Conservation (phyloP, 1,140 invertebrate species). For the Amyelois transitella region DNA sequence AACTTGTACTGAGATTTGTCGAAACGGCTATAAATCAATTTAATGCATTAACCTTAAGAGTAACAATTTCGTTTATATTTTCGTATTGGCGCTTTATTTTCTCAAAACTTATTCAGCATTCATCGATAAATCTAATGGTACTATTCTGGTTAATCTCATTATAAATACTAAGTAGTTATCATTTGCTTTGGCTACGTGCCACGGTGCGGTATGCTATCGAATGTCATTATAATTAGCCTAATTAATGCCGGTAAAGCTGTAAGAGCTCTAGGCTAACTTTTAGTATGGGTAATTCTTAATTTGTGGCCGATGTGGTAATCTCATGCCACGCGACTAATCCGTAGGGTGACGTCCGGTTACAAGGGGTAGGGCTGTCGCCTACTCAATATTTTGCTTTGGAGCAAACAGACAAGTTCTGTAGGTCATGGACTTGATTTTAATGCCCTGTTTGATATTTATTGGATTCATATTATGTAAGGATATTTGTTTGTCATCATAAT, state of each 20-base stretch:
- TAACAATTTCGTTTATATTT: background rate
- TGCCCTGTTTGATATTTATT: no score
- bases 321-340: slow-evolving; percentile 71
- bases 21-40: no score
- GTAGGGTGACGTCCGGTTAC: slow-evolving; percentile 67
- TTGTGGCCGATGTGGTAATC: slow-evolving; percentile 72
- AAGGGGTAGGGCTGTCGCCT: slow-evolving; percentile 51
- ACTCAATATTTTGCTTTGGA: slow-evolving; percentile 2
- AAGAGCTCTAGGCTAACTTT: background rate
- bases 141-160: background rate
- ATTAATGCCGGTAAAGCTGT: background rate
- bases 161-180: background rate
- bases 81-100: no score
- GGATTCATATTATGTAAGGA: no score
- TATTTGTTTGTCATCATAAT: no score
- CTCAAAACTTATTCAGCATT: no score
- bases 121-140: background rate
- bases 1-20: background rate
- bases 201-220: background rate
- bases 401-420: no score
- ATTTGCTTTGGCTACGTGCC: background rate
- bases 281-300: slow-evolving; percentile 70
- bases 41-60: background rate
- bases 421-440: no score
- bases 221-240: slow-evolving; percentile 1